Evolutionary conservation across 2,797 vertebrate genomes (phyloP).

Genomic region (Triplophysa bombifrons): DNA sequence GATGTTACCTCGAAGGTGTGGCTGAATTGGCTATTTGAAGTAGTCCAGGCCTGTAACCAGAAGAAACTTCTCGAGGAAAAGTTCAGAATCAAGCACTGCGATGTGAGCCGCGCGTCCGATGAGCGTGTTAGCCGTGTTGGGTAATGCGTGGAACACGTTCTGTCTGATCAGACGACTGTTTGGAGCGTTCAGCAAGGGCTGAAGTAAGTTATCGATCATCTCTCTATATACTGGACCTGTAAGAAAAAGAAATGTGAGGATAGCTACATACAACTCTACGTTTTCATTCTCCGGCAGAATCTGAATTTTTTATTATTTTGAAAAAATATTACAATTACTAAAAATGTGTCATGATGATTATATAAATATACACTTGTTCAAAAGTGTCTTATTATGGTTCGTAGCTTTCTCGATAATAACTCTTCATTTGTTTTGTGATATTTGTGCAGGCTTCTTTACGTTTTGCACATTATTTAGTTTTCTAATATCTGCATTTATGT

Average conservation of each 20-base stretch:
- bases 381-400: neutral
- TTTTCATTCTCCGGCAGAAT: no score
- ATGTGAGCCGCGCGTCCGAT: conserved; percentile 96
- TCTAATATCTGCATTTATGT: neutral
- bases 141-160: conserved; percentile 94
- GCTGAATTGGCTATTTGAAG: conserved; percentile 82
- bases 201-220: conserved; percentile 96
- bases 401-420: neutral
- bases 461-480: no score
- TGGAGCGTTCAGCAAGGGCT: conserved; percentile 86
- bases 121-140: conserved; percentile 95
- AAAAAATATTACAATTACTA: no score
- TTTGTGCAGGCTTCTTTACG: no score
- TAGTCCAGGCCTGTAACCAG: conserved; percentile 93
- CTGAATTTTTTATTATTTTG: no score
- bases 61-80: conserved; percentile 98
- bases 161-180: conserved; percentile 93
- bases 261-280: no score
- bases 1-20: neutral
- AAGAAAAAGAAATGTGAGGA: neutral
- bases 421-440: no score
- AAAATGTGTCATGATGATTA: no score
- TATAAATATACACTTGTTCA: neutral
- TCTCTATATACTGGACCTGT: conserved; percentile 94
- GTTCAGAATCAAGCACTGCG: conserved; percentile 93